Evolutionary conservation across 2,113 vertebrate species (phyloP), one percentile per base, ranked within the genome.

Genomic region (Rhabdomys dilectus): DNA sequence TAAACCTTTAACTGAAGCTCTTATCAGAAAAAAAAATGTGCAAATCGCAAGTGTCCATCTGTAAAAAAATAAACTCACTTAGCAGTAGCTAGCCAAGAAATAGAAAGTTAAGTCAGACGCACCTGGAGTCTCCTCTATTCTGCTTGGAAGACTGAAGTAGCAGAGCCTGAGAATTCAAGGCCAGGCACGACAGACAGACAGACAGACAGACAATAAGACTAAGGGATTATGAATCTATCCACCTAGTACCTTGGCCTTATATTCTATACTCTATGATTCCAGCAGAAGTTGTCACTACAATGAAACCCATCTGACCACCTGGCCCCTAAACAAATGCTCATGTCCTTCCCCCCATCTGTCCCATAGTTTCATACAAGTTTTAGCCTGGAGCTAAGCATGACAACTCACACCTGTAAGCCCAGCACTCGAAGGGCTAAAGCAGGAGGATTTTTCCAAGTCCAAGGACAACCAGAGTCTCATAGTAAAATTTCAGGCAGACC

Each of bases 11-110:
- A 19, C 17, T 80, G 34, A 91, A 68, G 60, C 22, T 91, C 81
- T 86, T 78, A 87, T 60, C 34, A 78, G 72, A 91, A 68, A 66
- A 66, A 64, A 86, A 95, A 72, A 77, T 80, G 51, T 56, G 70
- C 60, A 87, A 91, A 77, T 48, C 51, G 34, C 72, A 70, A 87
- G 60, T 48, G 8, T 70, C 75, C 39, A 95, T 21, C 62, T 72
- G 15, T 70, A 17, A 5, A 22, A 39, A 60, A n/a, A 60, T 82
- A 82, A 39, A 84, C 6, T 62, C 81, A 62, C 6, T 39, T 60
- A 36, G 53, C 21, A 88, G 8, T 34, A 58, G n/a, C 48, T 89
- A 26, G 66, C 66, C 42, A 87, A 70, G 34, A 87, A 70, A 88
- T 36, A n/a, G 85, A 70, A 88, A 68, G 36, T 53, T 45, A n/a